These are phyloP conservation scores for Cephus spinipes DNA, from an alignment of 2,888 invertebrate genomes.

Conservation along the genomic window DNA sequence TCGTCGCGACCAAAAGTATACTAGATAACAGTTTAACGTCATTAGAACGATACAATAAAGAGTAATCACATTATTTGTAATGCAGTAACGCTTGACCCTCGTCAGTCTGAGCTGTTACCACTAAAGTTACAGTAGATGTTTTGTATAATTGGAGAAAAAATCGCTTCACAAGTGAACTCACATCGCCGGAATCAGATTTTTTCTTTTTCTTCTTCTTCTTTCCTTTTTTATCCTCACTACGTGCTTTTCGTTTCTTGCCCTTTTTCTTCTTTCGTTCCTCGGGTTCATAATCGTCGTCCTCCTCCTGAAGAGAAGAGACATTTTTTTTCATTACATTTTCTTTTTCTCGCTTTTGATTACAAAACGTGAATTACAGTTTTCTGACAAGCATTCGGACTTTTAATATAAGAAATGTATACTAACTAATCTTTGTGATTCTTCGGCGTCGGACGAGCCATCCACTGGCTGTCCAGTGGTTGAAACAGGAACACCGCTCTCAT, in stretches of 20 bases:
- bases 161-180: slow-evolving; percentile 48
- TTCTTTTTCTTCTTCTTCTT: slow-evolving; percentile 96
- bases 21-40: no score
- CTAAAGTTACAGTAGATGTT: background rate
- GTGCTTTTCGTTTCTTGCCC: slow-evolving; percentile 92
- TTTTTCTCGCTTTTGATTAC: no score
- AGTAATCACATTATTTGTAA: no score
- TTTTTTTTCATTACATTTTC: background rate
- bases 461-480: slow-evolving; percentile 68
- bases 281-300: slow-evolving; percentile 89
- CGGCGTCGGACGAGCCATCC: slow-evolving; percentile 82
- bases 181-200: slow-evolving; percentile 91
- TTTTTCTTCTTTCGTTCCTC: slow-evolving; percentile 92
- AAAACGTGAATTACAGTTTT: no score
- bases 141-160: no score
- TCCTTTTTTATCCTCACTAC: slow-evolving; percentile 91
- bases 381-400: no score
- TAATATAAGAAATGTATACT: slow-evolving; percentile 20
- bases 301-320: slow-evolving; percentile 69
- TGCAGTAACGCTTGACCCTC: no score
- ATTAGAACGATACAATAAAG: no score
- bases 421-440: slow-evolving; percentile 69
- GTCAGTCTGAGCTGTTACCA: no score
- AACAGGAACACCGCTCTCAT: slow-evolving; percentile 71
- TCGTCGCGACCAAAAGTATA: no score